Percentiles rank a stretch among this genome's conserved stretches.
Conservation (phyloP, 2,797 vertebrate species). For the Dicrostonyx torquatus region DNA sequence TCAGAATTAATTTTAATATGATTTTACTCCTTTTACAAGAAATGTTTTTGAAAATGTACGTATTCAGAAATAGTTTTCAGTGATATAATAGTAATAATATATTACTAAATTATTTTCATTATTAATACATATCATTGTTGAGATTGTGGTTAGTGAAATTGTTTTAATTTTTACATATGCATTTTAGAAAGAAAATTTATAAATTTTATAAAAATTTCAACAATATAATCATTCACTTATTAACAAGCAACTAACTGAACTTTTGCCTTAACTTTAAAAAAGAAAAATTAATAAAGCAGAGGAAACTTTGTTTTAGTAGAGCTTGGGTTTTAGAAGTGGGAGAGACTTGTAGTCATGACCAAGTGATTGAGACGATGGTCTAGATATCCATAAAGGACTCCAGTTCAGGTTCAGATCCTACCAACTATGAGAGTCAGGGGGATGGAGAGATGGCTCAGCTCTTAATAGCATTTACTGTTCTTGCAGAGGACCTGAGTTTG, state of each 20-base stretch:
- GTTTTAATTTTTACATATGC: not conserved
- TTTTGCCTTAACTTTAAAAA: not conserved
- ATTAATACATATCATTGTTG: not conserved
- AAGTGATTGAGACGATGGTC: not conserved
- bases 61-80: not conserved
- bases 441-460: not conserved
- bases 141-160: not conserved
- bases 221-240: not conserved
- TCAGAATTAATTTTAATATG: constrained; percentile 39
- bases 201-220: not conserved
- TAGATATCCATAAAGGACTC: not conserved
- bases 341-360: not conserved
- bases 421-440: no score
- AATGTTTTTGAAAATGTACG: not conserved
- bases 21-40: not conserved
- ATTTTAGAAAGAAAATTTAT: not conserved
- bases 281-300: not conserved
- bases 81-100: not conserved
- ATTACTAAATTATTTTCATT: not conserved
- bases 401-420: not conserved
- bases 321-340: not conserved
- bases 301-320: not conserved
- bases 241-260: not conserved
- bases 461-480: not conserved
- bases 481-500: not conserved